Conservation (phyloP, 1,140 invertebrate species). For the Dreissena rostriformis region DNA sequence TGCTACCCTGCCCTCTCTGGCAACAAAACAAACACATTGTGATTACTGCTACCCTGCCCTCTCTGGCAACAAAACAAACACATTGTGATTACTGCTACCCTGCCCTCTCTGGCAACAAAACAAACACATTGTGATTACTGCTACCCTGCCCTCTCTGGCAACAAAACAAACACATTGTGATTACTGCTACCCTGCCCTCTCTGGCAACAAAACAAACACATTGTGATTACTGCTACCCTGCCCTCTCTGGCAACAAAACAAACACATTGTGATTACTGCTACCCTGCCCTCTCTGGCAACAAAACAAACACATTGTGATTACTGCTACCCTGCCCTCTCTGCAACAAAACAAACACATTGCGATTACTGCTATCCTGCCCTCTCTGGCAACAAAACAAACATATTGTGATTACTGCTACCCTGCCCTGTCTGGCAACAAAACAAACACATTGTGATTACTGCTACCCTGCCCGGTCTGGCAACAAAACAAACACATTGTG, state of each 20-base stretch:
- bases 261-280: slow-evolving; percentile 49
- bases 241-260: slow-evolving; percentile 2
- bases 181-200: slow-evolving; percentile 45
- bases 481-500: no score
- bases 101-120: slow-evolving; percentile 10
- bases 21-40: no score
- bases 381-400: slow-evolving; percentile 7
- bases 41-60: slow-evolving; percentile 47
- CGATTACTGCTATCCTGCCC: slow-evolving; percentile 46
- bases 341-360: no score
- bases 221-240: slow-evolving; percentile 51
- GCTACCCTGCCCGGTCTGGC: slow-evolving; percentile 31
- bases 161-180: no score
- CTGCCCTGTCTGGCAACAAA: slow-evolving; percentile 7
- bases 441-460: no score
- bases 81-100: slow-evolving; percentile 51
- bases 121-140: slow-evolving; percentile 49
- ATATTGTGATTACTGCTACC: slow-evolving; percentile 53
- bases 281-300: slow-evolving; percentile 25
- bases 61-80: slow-evolving; percentile 3
- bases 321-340: slow-evolving; percentile 28
- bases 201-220: no score
- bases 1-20: slow-evolving; percentile 29
- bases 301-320: no score
- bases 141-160: slow-evolving; percentile 30